Evolutionary conservation across 2,888 invertebrate species (phyloP).

Genomic region (Cremastinae sp.): DNA sequence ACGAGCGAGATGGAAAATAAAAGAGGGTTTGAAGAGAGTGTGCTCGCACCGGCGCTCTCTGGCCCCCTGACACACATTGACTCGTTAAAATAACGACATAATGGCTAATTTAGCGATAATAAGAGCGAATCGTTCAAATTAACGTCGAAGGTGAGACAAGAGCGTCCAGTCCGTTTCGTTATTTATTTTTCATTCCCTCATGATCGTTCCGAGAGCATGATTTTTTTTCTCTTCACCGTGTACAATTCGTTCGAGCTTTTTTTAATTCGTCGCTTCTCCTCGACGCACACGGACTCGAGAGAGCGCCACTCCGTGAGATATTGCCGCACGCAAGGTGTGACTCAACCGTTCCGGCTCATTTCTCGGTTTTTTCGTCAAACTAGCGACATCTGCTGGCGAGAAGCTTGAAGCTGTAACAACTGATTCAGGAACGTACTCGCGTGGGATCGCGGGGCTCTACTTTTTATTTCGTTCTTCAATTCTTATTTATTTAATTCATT

Average conservation of each 20-base stretch:
- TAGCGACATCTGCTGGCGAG: slow-evolving; percentile 45
- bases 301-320: not conserved
- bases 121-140: slow-evolving; percentile 79
- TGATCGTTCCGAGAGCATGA: slow-evolving; percentile 1
- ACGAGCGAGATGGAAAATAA: slow-evolving; percentile 41
- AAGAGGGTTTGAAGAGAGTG: slow-evolving; percentile 54
- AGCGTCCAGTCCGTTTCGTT: slow-evolving; percentile 43
- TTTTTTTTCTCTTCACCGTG: slow-evolving; percentile 19
- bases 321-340: slow-evolving; percentile 32
- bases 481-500: not conserved
- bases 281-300: not conserved
- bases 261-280: no score
- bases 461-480: not conserved
- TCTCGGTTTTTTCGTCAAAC: not conserved
- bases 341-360: slow-evolving; percentile 18
- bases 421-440: slow-evolving; percentile 39
- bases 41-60: slow-evolving; percentile 56
- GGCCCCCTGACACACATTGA: slow-evolving; percentile 80
- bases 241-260: no score
- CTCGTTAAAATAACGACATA: slow-evolving; percentile 80
- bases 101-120: slow-evolving; percentile 80
- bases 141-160: slow-evolving; percentile 79
- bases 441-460: not conserved
- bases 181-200: slow-evolving; percentile 1
- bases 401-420: not conserved